Evolutionary conservation across 2,113 vertebrate species (phyloP).

Genomic region (Solea solea): DNA sequence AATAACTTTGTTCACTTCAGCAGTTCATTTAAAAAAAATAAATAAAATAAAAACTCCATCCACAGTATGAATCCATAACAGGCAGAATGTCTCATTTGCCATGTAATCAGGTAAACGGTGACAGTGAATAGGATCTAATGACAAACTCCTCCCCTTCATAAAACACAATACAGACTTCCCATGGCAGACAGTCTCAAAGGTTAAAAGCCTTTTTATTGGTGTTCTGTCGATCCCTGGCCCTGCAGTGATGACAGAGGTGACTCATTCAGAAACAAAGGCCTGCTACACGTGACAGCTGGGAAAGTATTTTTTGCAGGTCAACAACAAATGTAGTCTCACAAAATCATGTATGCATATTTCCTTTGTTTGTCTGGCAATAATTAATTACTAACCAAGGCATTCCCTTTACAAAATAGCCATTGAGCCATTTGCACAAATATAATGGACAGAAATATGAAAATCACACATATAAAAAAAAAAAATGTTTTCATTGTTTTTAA

Average conservation of each 20-base stretch:
- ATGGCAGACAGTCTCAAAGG: slow-evolving; percentile 66
- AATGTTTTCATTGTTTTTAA: no score
- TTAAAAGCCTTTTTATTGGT: slow-evolving; percentile 56
- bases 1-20: neutral
- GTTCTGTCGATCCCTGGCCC: slow-evolving; percentile 10
- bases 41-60: slow-evolving; percentile 24
- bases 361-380: no score
- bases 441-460: no score
- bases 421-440: no score
- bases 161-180: slow-evolving; percentile 11
- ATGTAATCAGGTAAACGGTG: slow-evolving; percentile 21
- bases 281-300: slow-evolving; percentile 24
- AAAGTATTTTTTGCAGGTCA: slow-evolving; percentile 1
- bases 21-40: slow-evolving; percentile 14
- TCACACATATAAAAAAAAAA: no score
- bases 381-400: no score
- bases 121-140: slow-evolving; percentile 27
- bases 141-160: slow-evolving; percentile 34
- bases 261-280: slow-evolving; percentile 3
- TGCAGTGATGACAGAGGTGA: slow-evolving; percentile 14
- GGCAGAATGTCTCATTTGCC: slow-evolving; percentile 4
- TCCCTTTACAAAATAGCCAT: no score
- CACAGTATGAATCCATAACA: neutral
- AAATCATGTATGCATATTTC: no score
- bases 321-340: no score